Percentiles rank a stretch among this genome's conserved stretches.
phyloP scores from a whole-genome alignment of 2,888 invertebrate species.

The Synergus umbraculus region DNA sequence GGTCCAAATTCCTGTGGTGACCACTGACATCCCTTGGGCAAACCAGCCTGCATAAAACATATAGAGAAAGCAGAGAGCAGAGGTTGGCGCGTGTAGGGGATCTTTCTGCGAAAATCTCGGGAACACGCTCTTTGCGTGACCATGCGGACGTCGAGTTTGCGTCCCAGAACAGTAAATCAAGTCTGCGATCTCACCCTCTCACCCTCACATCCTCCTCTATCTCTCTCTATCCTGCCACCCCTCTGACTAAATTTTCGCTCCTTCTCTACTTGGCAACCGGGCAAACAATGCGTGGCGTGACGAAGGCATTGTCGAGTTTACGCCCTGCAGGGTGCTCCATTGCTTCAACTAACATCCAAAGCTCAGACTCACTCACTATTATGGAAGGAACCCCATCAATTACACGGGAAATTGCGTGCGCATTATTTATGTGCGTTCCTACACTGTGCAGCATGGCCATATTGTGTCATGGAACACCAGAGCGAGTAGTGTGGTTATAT shows the following conservation, averaged over 20 bases:
- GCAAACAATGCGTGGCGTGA: constrained; percentile 75
- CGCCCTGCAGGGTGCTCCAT: constrained; percentile 71
- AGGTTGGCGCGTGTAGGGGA: constrained; percentile 35
- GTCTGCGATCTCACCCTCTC: constrained; percentile 48
- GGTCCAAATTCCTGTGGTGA: not conserved
- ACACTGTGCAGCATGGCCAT: constrained; percentile 47
- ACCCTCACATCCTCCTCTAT: not conserved
- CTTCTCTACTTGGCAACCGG: constrained; percentile 47
- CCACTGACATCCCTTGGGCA: not conserved
- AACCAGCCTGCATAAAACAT: not conserved
- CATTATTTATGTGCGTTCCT: constrained; percentile 67
- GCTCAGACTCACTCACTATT: constrained; percentile 66
- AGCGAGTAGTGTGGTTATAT: constrained; percentile 61
- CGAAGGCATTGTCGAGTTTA: constrained; percentile 76
- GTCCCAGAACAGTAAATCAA: constrained; percentile 71
- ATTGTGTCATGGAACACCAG: constrained; percentile 47
- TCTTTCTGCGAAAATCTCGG: constrained; percentile 60
- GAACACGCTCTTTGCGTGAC: constrained; percentile 72
- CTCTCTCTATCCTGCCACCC: constrained; percentile 32
- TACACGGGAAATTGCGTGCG: constrained; percentile 75
- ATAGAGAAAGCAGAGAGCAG: not conserved
- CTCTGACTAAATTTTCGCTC: not conserved
- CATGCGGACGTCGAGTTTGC: constrained; percentile 49
- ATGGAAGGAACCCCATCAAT: constrained; percentile 72
- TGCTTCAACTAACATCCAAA: constrained; percentile 66